Evolutionary conservation across 2,888 invertebrate genomes (phyloP).

Genomic region (Subacronicta megacephala): DNA sequence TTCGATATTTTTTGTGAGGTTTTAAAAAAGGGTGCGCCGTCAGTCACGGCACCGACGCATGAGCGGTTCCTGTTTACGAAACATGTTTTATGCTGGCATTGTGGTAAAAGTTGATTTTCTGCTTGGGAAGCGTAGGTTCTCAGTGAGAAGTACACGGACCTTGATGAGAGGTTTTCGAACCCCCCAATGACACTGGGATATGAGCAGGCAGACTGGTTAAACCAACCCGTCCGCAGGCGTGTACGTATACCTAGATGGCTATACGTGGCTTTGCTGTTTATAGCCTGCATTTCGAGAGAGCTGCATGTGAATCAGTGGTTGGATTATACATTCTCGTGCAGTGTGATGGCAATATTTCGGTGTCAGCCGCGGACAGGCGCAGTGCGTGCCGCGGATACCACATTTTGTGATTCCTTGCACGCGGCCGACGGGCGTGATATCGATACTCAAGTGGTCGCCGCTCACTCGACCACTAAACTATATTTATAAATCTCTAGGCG

Average conservation of each 20-base stretch:
- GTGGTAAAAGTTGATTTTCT: constrained; percentile 87
- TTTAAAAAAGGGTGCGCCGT: constrained; percentile 56
- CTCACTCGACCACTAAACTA: constrained; percentile 38
- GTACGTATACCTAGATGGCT: too few species aligned
- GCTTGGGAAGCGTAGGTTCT: constrained; percentile 76
- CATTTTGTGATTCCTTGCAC: constrained; percentile 65
- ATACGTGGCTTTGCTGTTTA: not conserved
- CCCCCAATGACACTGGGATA: constrained; percentile 20
- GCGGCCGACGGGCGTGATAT: constrained; percentile 46
- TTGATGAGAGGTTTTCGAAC: constrained; percentile 61
- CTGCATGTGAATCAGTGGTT: constrained; percentile 38
- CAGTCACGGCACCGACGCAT: constrained; percentile 53
- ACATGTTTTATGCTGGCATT: constrained; percentile 80
- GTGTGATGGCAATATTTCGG: constrained; percentile 63
- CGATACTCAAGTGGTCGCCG: constrained; percentile 40
- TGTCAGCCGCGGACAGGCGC: constrained; percentile 60
- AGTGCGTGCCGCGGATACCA: constrained; percentile 62
- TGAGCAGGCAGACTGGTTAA: not conserved
- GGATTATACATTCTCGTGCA: constrained; percentile 49
- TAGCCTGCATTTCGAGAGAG: constrained; percentile 18
- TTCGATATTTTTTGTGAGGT: constrained; percentile 45
- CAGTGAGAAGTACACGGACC: constrained; percentile 64
- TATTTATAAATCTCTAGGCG: constrained; percentile 40
- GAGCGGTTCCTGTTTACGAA: constrained; percentile 82
- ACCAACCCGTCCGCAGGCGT: not conserved